phyloP scores from a whole-genome alignment of 2,888 invertebrate genomes.

The Ophioninae sp. region DNA sequence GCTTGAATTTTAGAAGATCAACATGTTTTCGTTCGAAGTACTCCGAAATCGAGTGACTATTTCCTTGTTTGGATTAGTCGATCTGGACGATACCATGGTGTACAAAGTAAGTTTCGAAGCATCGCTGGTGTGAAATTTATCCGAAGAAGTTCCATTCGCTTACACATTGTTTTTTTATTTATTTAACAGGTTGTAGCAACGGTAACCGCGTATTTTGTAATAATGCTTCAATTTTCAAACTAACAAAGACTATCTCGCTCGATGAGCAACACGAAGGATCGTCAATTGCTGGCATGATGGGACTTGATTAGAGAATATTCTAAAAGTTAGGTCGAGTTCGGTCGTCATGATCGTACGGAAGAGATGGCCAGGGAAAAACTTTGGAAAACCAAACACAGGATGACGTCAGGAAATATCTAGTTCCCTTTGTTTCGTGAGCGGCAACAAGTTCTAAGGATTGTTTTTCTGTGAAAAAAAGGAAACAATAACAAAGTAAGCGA shows the following conservation, averaged over 20 bases:
- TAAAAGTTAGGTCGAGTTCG: too few species aligned
- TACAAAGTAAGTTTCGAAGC: not conserved
- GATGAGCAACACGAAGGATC: too few species aligned
- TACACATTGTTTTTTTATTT: not conserved
- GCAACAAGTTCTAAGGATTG: too few species aligned
- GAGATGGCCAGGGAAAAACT: too few species aligned
- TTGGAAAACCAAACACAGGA: too few species aligned
- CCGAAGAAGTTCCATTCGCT: not conserved
- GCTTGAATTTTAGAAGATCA: conserved; percentile 15
- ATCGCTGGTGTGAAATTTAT: too few species aligned
- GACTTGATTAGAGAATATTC: too few species aligned
- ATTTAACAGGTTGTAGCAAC: conserved; percentile 34
- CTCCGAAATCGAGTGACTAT: conserved; percentile 37
- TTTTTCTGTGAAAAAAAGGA: too few species aligned
- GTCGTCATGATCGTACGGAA: too few species aligned
- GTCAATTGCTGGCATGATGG: conserved; percentile 6
- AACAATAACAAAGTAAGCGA: too few species aligned
- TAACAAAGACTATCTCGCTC: not conserved
- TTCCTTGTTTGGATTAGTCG: conserved; percentile 37
- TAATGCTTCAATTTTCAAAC: conserved; percentile 46
- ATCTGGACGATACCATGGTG: conserved; percentile 29
- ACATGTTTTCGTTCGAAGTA: conserved; percentile 42
- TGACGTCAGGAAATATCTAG: too few species aligned
- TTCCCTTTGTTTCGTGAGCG: too few species aligned
- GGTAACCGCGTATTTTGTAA: conserved; percentile 24